Evolutionary conservation across 1,140 invertebrate species (phyloP), one percentile per base, ranked within the genome.

Genomic region (Alviniconcha marisindica): DNA sequence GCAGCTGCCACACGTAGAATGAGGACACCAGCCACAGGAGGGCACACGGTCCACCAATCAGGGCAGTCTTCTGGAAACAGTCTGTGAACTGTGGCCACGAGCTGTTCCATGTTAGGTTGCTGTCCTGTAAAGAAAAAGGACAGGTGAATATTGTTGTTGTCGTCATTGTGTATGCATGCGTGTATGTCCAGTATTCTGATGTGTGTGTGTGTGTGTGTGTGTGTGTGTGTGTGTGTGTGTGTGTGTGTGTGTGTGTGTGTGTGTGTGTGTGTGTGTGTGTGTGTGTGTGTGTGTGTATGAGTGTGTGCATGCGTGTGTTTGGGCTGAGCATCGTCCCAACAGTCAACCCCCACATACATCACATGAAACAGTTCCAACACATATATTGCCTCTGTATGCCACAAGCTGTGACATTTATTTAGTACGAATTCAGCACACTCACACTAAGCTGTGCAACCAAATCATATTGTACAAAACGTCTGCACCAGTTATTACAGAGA

Each of bases 11-110:
- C 28, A 96, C 93, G 90, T 98, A 97, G 54, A 98, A 92, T 14
- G 95, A 93, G 12, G 95, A 94, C 88, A 96, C 96, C 0, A 95
- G 77, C 96, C 96, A 98, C 12, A 98, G 93, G 92, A 97, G 97
- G 33, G 94, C 93, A 92, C 97, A 98, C 1, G 98, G 97, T 60
- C 95, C 92, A 97, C 97, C 98, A 73, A 97, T 94, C 44, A 99
- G 91, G 0, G 96, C 95, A 2, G 97, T 98, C n/a, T 85, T 69
- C 69, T 88, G 87, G 78, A 91, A 90, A 80, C 89, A 91, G 3
- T 81, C 36, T 15, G 89, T 89, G 69, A 91, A 85, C 48, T 89
- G 83, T 38, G 88, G 89, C 85, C 85, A 86, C 18, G 54, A 66
- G 48, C 74, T 66, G 44, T 83, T 93, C 97, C 85, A 86, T 18